Evolutionary conservation across 2,797 vertebrate genomes (phyloP).

Genomic region (Siniperca scherzeri): DNA sequence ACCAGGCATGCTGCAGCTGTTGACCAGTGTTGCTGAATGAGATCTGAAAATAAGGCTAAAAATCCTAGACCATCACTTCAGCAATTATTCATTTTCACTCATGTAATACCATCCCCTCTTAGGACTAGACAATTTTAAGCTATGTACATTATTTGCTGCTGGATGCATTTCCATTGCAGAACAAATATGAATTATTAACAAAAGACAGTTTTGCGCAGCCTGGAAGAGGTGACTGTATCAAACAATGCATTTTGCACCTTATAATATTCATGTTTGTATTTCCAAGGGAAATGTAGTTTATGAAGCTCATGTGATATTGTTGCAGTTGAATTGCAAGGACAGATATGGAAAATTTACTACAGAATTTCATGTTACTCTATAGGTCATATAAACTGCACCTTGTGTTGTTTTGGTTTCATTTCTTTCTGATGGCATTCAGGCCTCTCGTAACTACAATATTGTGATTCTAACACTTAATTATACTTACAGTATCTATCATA

Average conservation of each 20-base stretch:
- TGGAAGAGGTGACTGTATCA: slow-evolving; percentile 72
- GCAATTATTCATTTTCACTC: slow-evolving; percentile 43
- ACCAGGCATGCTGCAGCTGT: slow-evolving; percentile 59
- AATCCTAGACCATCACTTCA: slow-evolving; percentile 30
- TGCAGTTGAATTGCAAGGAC: slow-evolving; percentile 93
- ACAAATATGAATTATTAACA: slow-evolving; percentile 81
- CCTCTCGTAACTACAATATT: slow-evolving; percentile 59
- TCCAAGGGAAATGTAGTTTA: slow-evolving; percentile 89
- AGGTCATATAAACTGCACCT: slow-evolving; percentile 70
- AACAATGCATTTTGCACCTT: slow-evolving; percentile 88
- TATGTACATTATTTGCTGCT: slow-evolving; percentile 70
- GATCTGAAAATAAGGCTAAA: slow-evolving; percentile 50
- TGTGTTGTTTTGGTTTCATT: slow-evolving; percentile 61
- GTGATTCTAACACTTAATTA: slow-evolving; percentile 67
- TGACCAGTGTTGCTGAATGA: slow-evolving; percentile 71
- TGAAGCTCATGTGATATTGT: slow-evolving; percentile 90
- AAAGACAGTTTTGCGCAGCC: slow-evolving; percentile 69
- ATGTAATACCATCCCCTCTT: slow-evolving; percentile 14
- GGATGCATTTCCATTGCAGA: slow-evolving; percentile 82
- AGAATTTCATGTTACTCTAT: slow-evolving; percentile 74
- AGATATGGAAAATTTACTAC: slow-evolving; percentile 83
- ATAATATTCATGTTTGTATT: slow-evolving; percentile 90
- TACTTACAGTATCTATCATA: slow-evolving; percentile 64
- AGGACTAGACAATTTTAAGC: slow-evolving; percentile 54
- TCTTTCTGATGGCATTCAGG: slow-evolving; percentile 52